Evolutionary conservation across 2,888 invertebrate species (phyloP).

Genomic region (Eristalis tenax): DNA sequence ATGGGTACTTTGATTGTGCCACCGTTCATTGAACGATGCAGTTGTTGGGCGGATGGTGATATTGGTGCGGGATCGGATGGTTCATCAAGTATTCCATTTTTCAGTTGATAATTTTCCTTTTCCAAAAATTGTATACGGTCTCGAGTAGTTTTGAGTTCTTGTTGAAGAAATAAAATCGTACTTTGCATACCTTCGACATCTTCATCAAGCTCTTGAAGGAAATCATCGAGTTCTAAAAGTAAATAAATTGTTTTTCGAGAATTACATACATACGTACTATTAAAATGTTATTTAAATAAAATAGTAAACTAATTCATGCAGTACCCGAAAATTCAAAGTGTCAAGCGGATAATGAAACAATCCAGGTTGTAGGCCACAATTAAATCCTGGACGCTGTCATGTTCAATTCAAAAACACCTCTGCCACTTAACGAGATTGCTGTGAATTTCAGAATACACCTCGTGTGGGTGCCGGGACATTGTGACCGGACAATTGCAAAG

Average conservation of each 20-base stretch:
- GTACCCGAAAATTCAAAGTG: too few relatives aligned
- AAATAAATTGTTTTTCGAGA: too few relatives aligned
- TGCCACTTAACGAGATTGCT: too few relatives aligned
- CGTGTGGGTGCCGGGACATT: too few relatives aligned
- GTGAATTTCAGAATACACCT: too few relatives aligned
- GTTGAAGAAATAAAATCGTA: conserved; percentile 96
- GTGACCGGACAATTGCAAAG: too few relatives aligned
- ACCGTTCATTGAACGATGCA: conserved; percentile 55
- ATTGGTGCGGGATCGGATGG: conserved; percentile 39
- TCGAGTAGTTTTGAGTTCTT: conserved; percentile 92
- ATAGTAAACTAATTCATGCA: too few relatives aligned
- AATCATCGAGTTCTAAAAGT: conserved; percentile 92
- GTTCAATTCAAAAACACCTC: too few relatives aligned
- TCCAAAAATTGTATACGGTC: conserved; percentile 86
- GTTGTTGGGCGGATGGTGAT: conserved; percentile 63
- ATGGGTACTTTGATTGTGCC: conserved; percentile 39
- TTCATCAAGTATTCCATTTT: conserved; percentile 73
- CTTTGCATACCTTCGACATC: conserved; percentile 99
- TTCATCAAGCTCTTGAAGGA: conserved; percentile 97
- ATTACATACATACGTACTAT: not conserved
- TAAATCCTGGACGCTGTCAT: too few relatives aligned
- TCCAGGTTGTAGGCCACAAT: too few relatives aligned
- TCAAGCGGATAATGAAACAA: too few relatives aligned
- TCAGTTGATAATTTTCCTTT: conserved; percentile 82
- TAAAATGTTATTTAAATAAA: not conserved